Base-by-base conservation (phyloP, 2,797 vertebrate species). In the Ispidina lecontei region DNA sequence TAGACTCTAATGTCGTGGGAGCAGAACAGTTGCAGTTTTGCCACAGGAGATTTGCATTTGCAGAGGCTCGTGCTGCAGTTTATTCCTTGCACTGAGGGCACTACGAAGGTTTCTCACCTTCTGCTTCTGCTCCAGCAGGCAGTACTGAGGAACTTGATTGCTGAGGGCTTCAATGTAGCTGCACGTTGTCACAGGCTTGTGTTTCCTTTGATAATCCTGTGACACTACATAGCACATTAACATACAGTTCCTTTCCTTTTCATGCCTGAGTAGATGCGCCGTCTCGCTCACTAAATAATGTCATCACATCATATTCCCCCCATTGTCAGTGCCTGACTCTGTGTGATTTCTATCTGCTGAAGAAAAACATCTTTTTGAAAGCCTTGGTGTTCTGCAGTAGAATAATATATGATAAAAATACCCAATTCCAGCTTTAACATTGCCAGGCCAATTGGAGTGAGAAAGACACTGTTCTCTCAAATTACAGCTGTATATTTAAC, bases 161-260 rank as follows among this genome's bases (percentile, higher is more conserved):
- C 81, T 64, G 15, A 75, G 33, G 79, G 25, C 81, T 93, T 95
- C 88, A 77, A 84, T 79, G 71, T 28, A 93, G 76, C 71, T 79
- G 54, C 72, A 70, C 37, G 23, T 80, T 91, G 81, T 93, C 68
- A 91, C 78, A 74, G 73, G 17, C 77, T 90, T 95, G 69, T 83
- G 76, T 75, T 86, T 88, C 89, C 86, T 90, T 95, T 93, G 94
- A 91, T 94, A 95, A 62, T 64, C 68, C 49, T 26, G 15, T 47
- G 68, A 73, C 62, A 88, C 59, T 64, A 80, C 78, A 86, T 23
- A 63, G 28, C 43, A 22, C 43, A 26, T 73, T 90, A 89, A 87
- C 88, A 79, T 44, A 79, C 52, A 49, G 26, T 33, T 84, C 51
- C 22, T 84, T 84, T 93, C 71, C 67, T 69, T 87, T 84, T 83